phyloP scores from a whole-genome alignment of 2,888 invertebrate species.

The Imbricaverruca yamaguchii region DNA sequence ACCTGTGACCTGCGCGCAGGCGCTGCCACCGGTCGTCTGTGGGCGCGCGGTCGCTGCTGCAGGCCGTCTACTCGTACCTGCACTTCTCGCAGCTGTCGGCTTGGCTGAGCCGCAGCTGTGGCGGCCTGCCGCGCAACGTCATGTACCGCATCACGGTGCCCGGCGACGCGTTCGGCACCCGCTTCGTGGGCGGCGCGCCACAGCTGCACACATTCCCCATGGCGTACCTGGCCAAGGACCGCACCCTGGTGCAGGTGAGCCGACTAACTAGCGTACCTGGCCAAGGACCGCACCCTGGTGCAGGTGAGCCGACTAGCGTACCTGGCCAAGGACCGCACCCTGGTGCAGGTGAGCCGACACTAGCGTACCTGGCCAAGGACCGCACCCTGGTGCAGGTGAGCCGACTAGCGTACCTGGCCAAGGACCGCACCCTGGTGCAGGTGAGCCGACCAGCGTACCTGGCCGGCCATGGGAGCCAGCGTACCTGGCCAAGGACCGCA shows the following conservation, averaged over 20 bases:
- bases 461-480: too few species aligned
- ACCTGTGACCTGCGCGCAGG: conserved; percentile 13
- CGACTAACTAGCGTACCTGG: too few species aligned
- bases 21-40: conserved; percentile 28
- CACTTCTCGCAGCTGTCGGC: conserved; percentile 95
- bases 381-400: too few species aligned
- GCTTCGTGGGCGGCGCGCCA: conserved; percentile 45
- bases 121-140: conserved; percentile 45
- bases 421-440: too few species aligned
- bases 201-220: conserved; percentile 64
- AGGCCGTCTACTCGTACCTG: conserved; percentile 70
- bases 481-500: too few species aligned
- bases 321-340: too few species aligned
- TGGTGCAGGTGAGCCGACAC: too few species aligned
- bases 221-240: conserved; percentile 56
- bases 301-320: too few species aligned
- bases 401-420: too few species aligned
- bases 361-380: too few species aligned
- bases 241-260: conserved; percentile 43
- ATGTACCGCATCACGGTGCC: conserved; percentile 62
- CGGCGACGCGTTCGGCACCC: conserved; percentile 54
- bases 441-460: too few species aligned
- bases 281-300: too few species aligned
- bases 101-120: conserved; percentile 58
- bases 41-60: conserved; percentile 60